A percentile compares a stretch with the other conserved stretches of the same genome.
Evolutionary conservation across 2,888 invertebrate genomes (phyloP).

Genomic region (Drosophila paranaensis): DNA sequence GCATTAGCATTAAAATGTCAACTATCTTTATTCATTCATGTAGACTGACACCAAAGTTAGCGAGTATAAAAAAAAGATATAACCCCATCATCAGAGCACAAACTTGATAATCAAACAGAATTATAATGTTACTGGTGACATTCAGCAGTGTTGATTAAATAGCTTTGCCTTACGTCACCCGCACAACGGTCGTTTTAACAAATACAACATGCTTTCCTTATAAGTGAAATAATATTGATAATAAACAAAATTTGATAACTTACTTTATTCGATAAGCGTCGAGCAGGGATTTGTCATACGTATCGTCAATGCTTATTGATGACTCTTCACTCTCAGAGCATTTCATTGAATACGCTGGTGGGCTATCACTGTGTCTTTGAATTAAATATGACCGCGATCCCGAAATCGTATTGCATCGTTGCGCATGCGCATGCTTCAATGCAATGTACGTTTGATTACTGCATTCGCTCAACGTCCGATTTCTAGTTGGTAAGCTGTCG

Average conservation of each 20-base stretch:
- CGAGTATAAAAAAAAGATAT: too few species aligned
- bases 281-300: slow-evolving; percentile 86
- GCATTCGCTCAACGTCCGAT: slow-evolving; percentile 88
- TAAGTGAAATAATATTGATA: neutral
- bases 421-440: slow-evolving; percentile 84
- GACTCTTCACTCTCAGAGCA: slow-evolving; percentile 90
- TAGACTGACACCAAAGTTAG: too few species aligned
- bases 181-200: neutral
- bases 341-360: slow-evolving; percentile 86
- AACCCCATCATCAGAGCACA: too few species aligned
- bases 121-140: too few species aligned
- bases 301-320: slow-evolving; percentile 88
- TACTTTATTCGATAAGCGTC: slow-evolving; percentile 80
- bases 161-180: neutral
- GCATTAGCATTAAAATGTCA: too few species aligned
- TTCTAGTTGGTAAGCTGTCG: slow-evolving; percentile 91
- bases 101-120: too few species aligned
- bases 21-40: too few species aligned
- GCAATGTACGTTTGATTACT: slow-evolving; percentile 80
- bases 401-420: slow-evolving; percentile 84
- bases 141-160: too few species aligned
- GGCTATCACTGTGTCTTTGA: slow-evolving; percentile 83
- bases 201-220: neutral
- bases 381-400: slow-evolving; percentile 85
- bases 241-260: slow-evolving; percentile 19